These are phyloP conservation scores for Anguilla obscura DNA, from an alignment of 2,797 vertebrate species.

Conservation along the genomic window DNA sequence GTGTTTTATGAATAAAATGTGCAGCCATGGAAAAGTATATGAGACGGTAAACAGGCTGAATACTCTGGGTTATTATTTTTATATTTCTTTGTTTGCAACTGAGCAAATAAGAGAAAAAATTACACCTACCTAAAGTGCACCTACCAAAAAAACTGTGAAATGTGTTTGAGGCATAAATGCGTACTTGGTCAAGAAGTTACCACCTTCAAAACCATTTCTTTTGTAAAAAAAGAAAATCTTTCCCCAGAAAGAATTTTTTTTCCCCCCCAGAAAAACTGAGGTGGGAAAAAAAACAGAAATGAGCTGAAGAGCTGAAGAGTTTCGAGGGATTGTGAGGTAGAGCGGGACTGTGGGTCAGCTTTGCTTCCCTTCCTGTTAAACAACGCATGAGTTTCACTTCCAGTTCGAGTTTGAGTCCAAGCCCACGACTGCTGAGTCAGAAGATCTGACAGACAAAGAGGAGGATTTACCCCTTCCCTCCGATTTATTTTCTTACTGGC, in stretches of 20 bases:
- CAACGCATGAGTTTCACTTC: not conserved
- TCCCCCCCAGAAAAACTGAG: not conserved
- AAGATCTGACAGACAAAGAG: not conserved
- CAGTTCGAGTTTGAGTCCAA: not conserved
- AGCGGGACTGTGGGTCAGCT: not conserved
- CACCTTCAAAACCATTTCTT: not conserved
- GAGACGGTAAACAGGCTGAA: not conserved
- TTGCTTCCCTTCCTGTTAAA: not conserved
- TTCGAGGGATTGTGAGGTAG: not conserved
- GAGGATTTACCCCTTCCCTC: not conserved
- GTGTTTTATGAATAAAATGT: not conserved
- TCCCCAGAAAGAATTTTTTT: not conserved
- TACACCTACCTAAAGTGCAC: not conserved
- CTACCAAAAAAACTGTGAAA: not conserved
- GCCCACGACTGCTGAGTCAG: not conserved
- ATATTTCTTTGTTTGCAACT: too few species aligned
- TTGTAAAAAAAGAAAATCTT: not conserved
- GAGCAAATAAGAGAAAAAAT: not conserved
- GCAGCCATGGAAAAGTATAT: not conserved
- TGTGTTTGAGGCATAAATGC: not conserved
- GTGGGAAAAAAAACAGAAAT: not conserved
- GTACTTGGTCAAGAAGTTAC: not conserved
- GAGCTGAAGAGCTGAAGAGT: not conserved
- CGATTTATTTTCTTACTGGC: not conserved
- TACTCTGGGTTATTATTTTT: not conserved